These are phyloP conservation scores for Panagrolaimus sp. DNA, from an alignment of 1,140 invertebrate genomes.

Conservation along the genomic window DNA sequence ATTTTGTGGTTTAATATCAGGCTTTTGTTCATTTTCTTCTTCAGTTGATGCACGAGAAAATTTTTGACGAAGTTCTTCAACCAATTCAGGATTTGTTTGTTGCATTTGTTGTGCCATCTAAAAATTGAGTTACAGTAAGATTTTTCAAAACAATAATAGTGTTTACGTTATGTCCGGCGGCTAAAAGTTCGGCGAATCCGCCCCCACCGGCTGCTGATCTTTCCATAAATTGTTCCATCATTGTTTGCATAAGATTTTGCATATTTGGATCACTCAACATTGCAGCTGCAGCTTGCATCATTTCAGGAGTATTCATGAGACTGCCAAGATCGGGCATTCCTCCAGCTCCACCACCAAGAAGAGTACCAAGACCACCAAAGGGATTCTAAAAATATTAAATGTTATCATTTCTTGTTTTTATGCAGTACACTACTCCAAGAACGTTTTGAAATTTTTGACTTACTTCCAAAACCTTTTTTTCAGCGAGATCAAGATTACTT, in stretches of 20 bases:
- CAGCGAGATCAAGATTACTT: constrained; percentile 75
- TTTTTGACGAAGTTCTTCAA: constrained; percentile 33
- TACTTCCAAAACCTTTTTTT: constrained; percentile 65
- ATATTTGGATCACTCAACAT: constrained; percentile 36
- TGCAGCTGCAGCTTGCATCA: constrained; percentile 30
- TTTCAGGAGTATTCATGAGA: constrained; percentile 43
- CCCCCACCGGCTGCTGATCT: constrained; percentile 29
- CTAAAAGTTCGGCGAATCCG: neutral
- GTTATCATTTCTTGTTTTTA: neutral
- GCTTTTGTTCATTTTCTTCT: too few species aligned
- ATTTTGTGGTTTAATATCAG: neutral
- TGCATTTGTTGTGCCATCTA: constrained; percentile 23
- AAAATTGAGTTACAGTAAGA: neutral
- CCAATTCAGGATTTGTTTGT: constrained; percentile 35
- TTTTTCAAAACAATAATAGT: constrained; percentile 40
- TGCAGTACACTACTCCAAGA: constrained; percentile 11
- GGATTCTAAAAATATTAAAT: constrained; percentile 27
- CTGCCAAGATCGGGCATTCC: constrained; percentile 31
- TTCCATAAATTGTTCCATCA: constrained; percentile 44
- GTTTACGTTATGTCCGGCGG: constrained; percentile 20
- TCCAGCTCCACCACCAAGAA: constrained; percentile 27
- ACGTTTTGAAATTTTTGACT: constrained; percentile 13
- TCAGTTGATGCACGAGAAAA: too few species aligned
- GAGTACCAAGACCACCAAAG: constrained; percentile 27
- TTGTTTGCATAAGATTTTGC: constrained; percentile 28